Conservation (phyloP, 2,113 vertebrate genomes). For the Climacteris rufus region DNA sequence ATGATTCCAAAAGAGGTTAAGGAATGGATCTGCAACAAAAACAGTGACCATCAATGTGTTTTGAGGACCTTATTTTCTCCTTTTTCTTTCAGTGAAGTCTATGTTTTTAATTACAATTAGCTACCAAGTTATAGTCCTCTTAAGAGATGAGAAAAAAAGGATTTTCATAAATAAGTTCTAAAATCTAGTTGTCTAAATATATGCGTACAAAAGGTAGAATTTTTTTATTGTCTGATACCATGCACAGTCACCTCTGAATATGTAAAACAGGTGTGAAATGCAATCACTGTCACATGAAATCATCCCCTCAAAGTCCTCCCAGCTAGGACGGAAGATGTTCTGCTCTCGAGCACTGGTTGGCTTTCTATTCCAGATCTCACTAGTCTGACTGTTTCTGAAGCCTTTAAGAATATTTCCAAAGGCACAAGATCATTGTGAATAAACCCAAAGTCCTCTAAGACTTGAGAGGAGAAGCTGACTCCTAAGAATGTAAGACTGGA, state of each 20-base stretch:
- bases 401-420: background rate
- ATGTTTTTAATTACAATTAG: background rate
- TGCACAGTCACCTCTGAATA: background rate
- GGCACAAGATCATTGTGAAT: background rate
- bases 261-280: background rate
- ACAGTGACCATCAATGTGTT: background rate
- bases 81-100: background rate
- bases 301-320: background rate
- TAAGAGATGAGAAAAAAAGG: background rate
- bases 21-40: background rate
- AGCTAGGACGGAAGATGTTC: background rate
- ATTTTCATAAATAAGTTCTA: background rate
- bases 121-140: background rate
- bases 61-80: background rate
- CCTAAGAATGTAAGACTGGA: background rate
- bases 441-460: background rate
- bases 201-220: background rate
- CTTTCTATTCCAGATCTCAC: background rate
- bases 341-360: background rate
- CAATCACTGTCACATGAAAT: background rate
- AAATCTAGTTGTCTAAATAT: background rate
- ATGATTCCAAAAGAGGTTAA: background rate
- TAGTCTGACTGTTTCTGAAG: background rate
- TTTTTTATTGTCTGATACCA: background rate
- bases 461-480: background rate